Evolutionary conservation across 2,113 vertebrate genomes (phyloP).

Genomic region (Himantopus leucocephalus): DNA sequence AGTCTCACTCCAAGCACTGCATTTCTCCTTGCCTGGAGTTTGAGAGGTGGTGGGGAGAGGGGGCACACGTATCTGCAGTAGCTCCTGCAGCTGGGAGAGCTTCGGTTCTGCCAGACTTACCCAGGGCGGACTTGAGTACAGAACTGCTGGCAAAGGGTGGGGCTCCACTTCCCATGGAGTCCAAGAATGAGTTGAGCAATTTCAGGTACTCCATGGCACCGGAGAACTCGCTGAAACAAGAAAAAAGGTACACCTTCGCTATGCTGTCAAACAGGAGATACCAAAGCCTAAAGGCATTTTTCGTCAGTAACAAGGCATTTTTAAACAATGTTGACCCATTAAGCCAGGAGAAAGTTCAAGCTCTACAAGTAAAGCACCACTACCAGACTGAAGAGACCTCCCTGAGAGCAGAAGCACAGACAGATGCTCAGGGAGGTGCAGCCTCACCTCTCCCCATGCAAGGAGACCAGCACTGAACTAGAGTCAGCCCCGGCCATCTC

Average conservation of each 20-base stretch:
- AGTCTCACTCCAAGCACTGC: background rate
- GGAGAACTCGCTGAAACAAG: conserved; percentile 86
- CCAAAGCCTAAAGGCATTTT: background rate
- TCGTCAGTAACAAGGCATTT: background rate
- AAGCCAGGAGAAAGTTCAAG: background rate
- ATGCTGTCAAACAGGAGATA: background rate
- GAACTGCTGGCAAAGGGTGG: conserved; percentile 71
- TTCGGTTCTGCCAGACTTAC: conserved; percentile 51
- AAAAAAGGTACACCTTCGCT: background rate
- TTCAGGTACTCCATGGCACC: conserved; percentile 89
- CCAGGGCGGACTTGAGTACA: conserved; percentile 72
- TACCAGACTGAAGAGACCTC: background rate
- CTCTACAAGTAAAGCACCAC: background rate
- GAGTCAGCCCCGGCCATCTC: background rate
- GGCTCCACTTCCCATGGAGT: conserved; percentile 75
- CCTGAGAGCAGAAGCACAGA: rapidly evolving
- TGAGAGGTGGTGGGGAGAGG: background rate
- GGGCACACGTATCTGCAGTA: background rate
- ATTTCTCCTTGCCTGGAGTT: background rate
- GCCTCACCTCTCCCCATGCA: background rate
- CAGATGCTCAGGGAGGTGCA: background rate
- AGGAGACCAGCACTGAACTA: background rate
- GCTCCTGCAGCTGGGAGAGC: background rate
- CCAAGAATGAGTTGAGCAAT: conserved; percentile 89
- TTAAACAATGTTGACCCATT: background rate